Conservation (phyloP, 2,888 invertebrate genomes). For the Nephrocerus scutellatus region DNA sequence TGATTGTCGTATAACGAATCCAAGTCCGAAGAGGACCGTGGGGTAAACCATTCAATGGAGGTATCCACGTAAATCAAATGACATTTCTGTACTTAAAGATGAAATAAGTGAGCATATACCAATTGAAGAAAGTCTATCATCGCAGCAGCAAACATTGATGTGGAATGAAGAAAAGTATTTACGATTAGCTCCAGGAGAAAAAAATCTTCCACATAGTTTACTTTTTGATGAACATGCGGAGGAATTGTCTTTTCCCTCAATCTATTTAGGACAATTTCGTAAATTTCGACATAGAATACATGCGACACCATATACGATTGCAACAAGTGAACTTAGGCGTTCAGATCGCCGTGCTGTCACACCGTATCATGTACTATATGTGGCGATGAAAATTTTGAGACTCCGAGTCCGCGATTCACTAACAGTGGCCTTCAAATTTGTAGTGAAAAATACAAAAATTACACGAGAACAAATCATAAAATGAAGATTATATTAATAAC, state of each 20-base stretch:
- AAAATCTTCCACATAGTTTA: constrained; percentile 29
- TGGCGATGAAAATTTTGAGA: constrained; percentile 42
- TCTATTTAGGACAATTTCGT: no score
- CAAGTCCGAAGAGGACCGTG: no score
- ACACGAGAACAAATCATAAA: constrained; percentile 17
- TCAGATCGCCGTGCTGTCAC: constrained; percentile 30
- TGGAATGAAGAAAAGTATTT: constrained; percentile 37
- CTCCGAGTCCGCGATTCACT: constrained; percentile 18
- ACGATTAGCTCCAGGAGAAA: constrained; percentile 32
- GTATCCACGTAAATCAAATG: no score
- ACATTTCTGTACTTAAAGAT: not conserved
- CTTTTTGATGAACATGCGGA: constrained; percentile 41
- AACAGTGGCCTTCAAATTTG: constrained; percentile 22
- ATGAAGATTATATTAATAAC: constrained; percentile 18
- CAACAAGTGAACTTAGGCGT: constrained; percentile 23
- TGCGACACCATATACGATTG: constrained; percentile 18
- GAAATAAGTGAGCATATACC: constrained; percentile 13
- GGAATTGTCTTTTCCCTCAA: constrained; percentile 42
- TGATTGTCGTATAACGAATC: no score
- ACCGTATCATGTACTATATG: constrained; percentile 38
- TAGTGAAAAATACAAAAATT: constrained; percentile 22
- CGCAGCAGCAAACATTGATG: constrained; percentile 29
- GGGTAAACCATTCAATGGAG: no score
- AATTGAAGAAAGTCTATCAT: constrained; percentile 23
- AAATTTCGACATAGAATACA: no score